A percentile compares a stretch with the other conserved stretches of the same genome.
Conservation (phyloP, 2,797 vertebrate genomes). For the Takifugu rubripes region DNA sequence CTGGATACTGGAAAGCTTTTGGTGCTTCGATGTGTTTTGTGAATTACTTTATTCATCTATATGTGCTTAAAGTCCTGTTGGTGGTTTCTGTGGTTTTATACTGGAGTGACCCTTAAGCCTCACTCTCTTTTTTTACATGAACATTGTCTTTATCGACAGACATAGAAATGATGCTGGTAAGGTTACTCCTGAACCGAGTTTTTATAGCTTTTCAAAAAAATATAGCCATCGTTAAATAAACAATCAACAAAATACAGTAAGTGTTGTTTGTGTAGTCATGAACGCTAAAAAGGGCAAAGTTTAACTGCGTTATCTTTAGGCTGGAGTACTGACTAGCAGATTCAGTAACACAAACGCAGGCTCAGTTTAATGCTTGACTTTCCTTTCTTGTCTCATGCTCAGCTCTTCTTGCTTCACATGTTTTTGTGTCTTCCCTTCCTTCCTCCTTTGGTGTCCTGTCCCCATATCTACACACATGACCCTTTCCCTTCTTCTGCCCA, state of each 20-base stretch:
- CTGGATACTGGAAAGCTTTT: conserved; percentile 13
- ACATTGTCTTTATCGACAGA: no score
- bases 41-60: conserved; percentile 55
- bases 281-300: no score
- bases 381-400: conserved; percentile 57
- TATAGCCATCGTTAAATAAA: no score
- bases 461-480: conserved; percentile 70
- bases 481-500: conserved; percentile 38
- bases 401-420: conserved; percentile 73
- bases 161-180: no score
- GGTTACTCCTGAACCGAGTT: no score
- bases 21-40: conserved; percentile 47
- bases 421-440: conserved; percentile 71
- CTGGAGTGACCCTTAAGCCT: no score
- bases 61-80: conserved; percentile 51
- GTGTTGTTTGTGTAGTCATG: no score
- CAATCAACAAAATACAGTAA: no score
- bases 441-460: conserved; percentile 54
- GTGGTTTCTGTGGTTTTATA: conserved; percentile 30
- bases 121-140: no score
- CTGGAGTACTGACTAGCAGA: no score
- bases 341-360: neutral
- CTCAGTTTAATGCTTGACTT: conserved; percentile 44
- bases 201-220: no score
- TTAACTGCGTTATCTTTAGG: no score